phyloP scores from a whole-genome alignment of 2,113 vertebrate genomes.

The Notarius quadriscutis region DNA sequence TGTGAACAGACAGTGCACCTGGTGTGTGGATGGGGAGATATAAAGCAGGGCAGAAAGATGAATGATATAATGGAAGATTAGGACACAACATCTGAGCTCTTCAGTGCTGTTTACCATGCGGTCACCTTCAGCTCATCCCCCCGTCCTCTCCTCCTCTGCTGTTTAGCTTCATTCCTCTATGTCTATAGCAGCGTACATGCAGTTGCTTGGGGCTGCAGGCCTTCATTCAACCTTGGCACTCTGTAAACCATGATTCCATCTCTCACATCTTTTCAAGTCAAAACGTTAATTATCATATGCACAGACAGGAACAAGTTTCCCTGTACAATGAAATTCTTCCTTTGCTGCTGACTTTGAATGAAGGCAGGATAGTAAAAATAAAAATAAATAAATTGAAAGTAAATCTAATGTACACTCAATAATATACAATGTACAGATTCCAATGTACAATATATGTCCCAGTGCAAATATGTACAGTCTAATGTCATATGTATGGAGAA shows the following conservation, averaged over 20 bases:
- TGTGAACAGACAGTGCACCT: slow-evolving; percentile 16
- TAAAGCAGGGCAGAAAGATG: slow-evolving; percentile 19
- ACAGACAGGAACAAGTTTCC: no score
- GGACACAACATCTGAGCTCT: slow-evolving; percentile 43
- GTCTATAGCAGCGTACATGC: slow-evolving; percentile 20
- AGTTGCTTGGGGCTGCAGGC: not conserved
- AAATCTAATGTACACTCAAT: no score
- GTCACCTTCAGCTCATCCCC: slow-evolving; percentile 32
- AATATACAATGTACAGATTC: no score
- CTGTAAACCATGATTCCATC: not conserved
- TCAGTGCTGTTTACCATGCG: slow-evolving; percentile 28
- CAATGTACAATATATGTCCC: no score
- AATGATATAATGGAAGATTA: slow-evolving; percentile 45
- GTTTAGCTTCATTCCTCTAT: not conserved
- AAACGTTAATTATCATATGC: no score
- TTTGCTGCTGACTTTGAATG: no score
- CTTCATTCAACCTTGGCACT: not conserved
- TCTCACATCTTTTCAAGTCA: not conserved
- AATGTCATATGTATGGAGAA: no score
- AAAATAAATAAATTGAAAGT: no score
- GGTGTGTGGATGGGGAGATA: slow-evolving; percentile 16
- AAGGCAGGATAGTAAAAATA: no score
- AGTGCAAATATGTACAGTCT: no score
- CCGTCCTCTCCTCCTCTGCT: not conserved
- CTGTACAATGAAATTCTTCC: no score